Base-by-base conservation (phyloP, 2,113 vertebrate genomes). In the Sorex araneus region DNA sequence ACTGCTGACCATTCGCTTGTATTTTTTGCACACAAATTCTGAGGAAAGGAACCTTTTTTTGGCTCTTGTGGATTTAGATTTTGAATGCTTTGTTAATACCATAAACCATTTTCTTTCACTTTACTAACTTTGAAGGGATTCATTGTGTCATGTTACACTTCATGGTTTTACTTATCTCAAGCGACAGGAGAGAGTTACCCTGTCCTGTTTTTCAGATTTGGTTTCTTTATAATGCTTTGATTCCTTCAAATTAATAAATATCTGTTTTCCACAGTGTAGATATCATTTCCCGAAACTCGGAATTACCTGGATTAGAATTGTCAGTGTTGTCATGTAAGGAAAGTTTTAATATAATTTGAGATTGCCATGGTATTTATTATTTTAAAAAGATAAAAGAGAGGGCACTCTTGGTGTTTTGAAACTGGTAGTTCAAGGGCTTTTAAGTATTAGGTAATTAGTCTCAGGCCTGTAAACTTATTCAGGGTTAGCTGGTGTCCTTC, bases 31-130 rank as follows among this genome's bases (percentile, higher is more conserved):
- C 76, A 16, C 77, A 90, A 82, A 36, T 90, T 88, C 25, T 93
- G 88, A 95, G 88, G 79, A 90, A 83, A 95, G 93, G 80, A 73
- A 69, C 21, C 34, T 84, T 88, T 95, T 80, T 90, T 90, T 95
- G 94, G 84, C 86, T 95, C 94, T 86, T 84, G 84, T 95, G 89
- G 84, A 80, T 80, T 90, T 91, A 69, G 67, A 91, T 92, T 93
- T 84, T 80, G 77, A 91, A 57, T 86, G 66, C 60, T 89, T 81
- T 13, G 40, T 91, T 92, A 89, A 89, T 92, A 87, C 21, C 63
- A 90, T 79, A 84, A 91, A 64, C 63, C 89, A 93, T 95, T 96
- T 94, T 64, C 83, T 92, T 96, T 93, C 78, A 84, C 54, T 93
- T 84, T 82, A 64, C 74, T 94, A 85, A 74, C 94, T 92, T 95